phyloP scores from a whole-genome alignment of 53 echinoderm and acorn worm species.

The Echinarachnius parma region DNA sequence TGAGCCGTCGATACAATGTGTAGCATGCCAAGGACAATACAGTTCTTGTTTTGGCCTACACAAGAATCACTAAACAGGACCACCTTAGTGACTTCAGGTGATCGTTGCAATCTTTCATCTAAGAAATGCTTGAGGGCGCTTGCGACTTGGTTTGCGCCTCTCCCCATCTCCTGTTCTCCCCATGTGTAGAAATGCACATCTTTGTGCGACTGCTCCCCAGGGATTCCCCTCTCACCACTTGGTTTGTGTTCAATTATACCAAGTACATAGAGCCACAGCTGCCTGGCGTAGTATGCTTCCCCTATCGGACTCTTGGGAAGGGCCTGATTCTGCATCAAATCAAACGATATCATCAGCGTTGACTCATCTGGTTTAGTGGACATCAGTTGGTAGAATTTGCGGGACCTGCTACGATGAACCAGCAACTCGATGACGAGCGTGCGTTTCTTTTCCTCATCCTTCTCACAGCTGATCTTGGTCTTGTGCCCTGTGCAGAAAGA shows the following conservation, averaged over 20 bases:
- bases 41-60: conserved; percentile 57
- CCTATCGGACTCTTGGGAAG: conserved; percentile 54
- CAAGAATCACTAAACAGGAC: conserved; percentile 53
- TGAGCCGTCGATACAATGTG: conserved; percentile 16
- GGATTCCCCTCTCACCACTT: background rate
- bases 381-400: too few species aligned
- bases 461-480: too few species aligned
- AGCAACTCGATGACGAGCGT: too few species aligned
- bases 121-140: conserved; percentile 43
- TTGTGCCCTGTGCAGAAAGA: too few species aligned
- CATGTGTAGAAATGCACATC: conserved; percentile 43
- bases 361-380: too few species aligned
- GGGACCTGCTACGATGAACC: too few species aligned
- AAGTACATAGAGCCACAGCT: conserved; percentile 59
- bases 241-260: too few species aligned
- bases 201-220: conserved; percentile 26
- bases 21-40: conserved; percentile 20
- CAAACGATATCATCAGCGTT: conserved; percentile 42
- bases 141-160: conserved; percentile 47
- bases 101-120: background rate
- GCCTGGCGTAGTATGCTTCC: conserved; percentile 51
- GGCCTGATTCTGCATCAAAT: conserved; percentile 53
- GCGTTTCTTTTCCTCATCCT: too few species aligned
- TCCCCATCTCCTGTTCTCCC: too few species aligned
- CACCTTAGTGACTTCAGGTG: conserved; percentile 7